Base-by-base conservation (phyloP, 2,888 invertebrate species). In the Ceramica pisi region DNA sequence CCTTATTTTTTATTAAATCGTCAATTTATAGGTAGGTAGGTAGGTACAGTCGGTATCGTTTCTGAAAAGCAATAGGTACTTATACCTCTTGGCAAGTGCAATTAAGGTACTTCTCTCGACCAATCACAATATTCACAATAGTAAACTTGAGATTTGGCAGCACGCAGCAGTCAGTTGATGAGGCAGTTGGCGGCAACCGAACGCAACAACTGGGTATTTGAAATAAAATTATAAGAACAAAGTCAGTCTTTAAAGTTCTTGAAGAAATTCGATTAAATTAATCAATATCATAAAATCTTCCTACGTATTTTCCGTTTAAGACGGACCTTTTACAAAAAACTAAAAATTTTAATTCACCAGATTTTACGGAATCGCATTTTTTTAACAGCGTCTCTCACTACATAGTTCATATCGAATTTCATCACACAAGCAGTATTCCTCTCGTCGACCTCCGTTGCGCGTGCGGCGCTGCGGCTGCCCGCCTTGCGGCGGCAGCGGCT, bases 351-450 rank as follows among this genome's bases (percentile, higher is more conserved):
- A 73, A 50, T 31, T 60, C 21, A 64, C 9, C 19, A 7, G 7
- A 65, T 60, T 56, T n/a, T 48, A 51, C 1, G 14, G 41, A 55
- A 59, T 66, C 26, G 41, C n/a, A 2, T 46, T 56, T 57, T 38
- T 14, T 14, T 10, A 57, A 60, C 26, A 77, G 9, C 0, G 46
- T 72, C 55, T 66, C 31, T 74, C 51, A 78, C 61, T 35, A 50
- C n/a, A 3, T 53, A 66, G 10, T 35, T 16, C 35, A n/a, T 65
- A 65, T n/a, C 9, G 2, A n/a, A 38, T 60, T 3, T n/a, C 8
- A 51, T 93, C 91, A 94, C 84, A 92, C 84, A 53, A 92, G 90
- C 66, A 93, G 78, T 74, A 93, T 88, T 26, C 83, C 92, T 83
- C 84, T 90, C 35, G 84, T 75, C 9, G 89, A 87, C 75, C 87